Base-by-base conservation (phyloP, 92 coral and sea anemone species). In the Phymanthus crucifer region DNA sequence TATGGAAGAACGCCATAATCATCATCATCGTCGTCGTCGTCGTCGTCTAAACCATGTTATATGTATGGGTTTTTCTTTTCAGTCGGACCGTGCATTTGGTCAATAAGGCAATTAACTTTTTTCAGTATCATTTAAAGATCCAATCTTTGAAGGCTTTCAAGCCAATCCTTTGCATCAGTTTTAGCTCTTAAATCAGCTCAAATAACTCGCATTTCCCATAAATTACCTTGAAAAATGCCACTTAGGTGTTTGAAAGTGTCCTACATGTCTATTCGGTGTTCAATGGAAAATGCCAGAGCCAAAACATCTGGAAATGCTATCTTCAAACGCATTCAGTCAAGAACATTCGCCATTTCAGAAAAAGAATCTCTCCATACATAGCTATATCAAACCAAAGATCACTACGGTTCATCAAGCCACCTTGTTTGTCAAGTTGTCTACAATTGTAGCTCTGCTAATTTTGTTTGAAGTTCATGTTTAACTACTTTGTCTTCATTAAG, bases 391-490 rank as follows among this genome's bases (percentile, higher is more conserved):
- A 61, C 9, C 35, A 61, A 27, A 8, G 68, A 24, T 29, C 33
- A 61, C 16, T 61, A n/a, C 6, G 68, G 32, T 29, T 29, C 68
- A 12, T 29, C 16, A 61, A 29, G 27, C 29, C 17, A 24, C 13
- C n/a, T 12, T 61, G 68, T 27, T 61, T 61, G 34, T 18, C 68
- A 27, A 29, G 16, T 61, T 29, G 68, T 61, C 68, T 61, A 14
- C 10, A n/a, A n/a, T n/a, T n/a, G n/a, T n/a, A n/a, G n/a, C 35
- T 11, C 13, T 27, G 16, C 68, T 24, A 61, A 61, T 61, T 61
- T 61, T 61, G 68, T 61, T 61, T 61, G 35, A 61, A 61, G 32
- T 61, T 24, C 29, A 61, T 61, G 68, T 61, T 61, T 61, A 19
- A 61, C 33, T 61, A n/a, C 16, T 61, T 61, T 61, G 68, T 24